Percentiles rank a stretch among this genome's conserved stretches.
Evolutionary conservation across 1,140 invertebrate species (phyloP).

Genomic region (Brachionus rotundiformis): DNA sequence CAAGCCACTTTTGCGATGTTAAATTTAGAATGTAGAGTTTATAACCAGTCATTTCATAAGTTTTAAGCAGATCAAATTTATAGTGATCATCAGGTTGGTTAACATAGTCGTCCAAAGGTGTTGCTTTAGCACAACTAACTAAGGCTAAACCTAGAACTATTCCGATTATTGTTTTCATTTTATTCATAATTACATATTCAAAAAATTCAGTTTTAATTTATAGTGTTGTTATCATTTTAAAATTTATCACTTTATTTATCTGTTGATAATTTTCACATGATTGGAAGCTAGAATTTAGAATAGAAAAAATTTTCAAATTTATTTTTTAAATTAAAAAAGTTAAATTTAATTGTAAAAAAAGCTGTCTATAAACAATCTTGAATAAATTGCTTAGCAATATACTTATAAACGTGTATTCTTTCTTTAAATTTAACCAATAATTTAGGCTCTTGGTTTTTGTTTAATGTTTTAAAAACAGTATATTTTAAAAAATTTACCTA

Average conservation of each 20-base stretch:
- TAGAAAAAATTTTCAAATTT: too few relatives aligned
- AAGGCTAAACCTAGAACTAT: background rate
- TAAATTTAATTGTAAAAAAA: background rate
- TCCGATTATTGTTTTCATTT: background rate
- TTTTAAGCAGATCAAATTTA: constrained; percentile 53
- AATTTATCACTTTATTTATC: background rate
- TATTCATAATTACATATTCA: background rate
- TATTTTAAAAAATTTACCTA: too few relatives aligned
- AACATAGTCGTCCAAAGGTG: constrained; percentile 52
- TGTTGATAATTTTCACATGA: background rate
- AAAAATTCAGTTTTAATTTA: background rate
- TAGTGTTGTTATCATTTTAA: background rate
- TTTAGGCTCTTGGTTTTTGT: too few relatives aligned
- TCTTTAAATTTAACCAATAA: too few relatives aligned
- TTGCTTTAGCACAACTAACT: background rate
- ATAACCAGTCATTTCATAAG: constrained; percentile 54
- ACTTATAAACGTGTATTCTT: too few relatives aligned
- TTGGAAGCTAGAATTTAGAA: background rate
- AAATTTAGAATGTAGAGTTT: constrained; percentile 57
- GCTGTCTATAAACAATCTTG: too few relatives aligned
- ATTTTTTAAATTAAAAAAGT: too few relatives aligned
- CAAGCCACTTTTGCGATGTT: constrained; percentile 59
- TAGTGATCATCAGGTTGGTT: constrained; percentile 39
- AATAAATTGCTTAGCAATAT: too few relatives aligned
- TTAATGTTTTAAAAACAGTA: too few relatives aligned